Conservation (phyloP, 2,888 invertebrate genomes). For the Synergus gifuensis region DNA sequence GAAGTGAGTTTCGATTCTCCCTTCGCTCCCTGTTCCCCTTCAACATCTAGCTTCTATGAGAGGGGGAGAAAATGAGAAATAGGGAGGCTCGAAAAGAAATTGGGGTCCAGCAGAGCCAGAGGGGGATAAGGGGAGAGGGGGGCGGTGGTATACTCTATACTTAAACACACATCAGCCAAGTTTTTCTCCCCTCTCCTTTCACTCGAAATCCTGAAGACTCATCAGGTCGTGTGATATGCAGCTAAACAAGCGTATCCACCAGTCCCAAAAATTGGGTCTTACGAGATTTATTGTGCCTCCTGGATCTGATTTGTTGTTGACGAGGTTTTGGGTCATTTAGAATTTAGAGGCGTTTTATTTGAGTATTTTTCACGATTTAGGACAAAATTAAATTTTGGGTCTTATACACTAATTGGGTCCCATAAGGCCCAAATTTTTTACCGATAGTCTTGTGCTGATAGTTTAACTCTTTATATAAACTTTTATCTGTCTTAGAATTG, state of each 20-base stretch:
- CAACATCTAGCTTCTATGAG: conserved; percentile 39
- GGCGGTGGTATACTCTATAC: conserved; percentile 45
- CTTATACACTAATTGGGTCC: too few species aligned
- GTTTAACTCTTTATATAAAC: too few species aligned
- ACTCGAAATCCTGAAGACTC: conserved; percentile 60
- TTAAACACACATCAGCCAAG: conserved; percentile 61
- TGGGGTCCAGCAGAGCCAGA: conserved; percentile 42
- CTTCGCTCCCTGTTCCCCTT: conserved; percentile 37
- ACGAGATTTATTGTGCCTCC: conserved; percentile 37
- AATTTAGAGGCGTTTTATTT: background rate
- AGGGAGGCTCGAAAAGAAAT: conserved; percentile 51
- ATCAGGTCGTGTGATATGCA: conserved; percentile 64
- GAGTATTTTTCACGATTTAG: background rate
- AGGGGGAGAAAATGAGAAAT: conserved; percentile 33
- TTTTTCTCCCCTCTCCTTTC: conserved; percentile 48
- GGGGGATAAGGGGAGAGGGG: background rate
- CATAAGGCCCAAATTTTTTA: too few species aligned
- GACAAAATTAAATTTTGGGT: background rate
- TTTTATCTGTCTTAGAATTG: too few species aligned
- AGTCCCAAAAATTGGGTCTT: conserved; percentile 29
- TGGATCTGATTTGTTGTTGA: background rate
- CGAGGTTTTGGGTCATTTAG: background rate
- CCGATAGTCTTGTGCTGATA: too few species aligned
- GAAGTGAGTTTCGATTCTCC: conserved; percentile 65
- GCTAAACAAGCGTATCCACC: conserved; percentile 34